A percentile compares a stretch with the other conserved stretches of the same genome.
Evolutionary conservation across 2,113 vertebrate species (phyloP).

Genomic region (Hypomesus transpacificus): DNA sequence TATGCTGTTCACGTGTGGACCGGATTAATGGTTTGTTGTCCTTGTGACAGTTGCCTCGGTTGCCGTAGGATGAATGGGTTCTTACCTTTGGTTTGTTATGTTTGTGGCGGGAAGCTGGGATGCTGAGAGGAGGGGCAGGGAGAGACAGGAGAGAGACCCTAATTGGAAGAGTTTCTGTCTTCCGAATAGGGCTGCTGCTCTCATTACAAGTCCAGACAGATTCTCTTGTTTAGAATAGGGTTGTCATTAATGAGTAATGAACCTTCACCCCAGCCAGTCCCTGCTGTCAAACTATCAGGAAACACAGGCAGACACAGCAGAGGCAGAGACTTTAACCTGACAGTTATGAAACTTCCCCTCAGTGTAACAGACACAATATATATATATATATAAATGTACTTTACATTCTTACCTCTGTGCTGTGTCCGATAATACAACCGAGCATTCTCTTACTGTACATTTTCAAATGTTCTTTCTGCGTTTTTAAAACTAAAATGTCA

Average conservation of each 20-base stretch:
- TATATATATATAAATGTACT: too few relatives aligned
- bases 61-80: constrained; percentile 55
- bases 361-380: not conserved
- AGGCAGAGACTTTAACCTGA: constrained; percentile 7
- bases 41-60: constrained; percentile 39
- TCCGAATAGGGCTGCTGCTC: constrained; percentile 37
- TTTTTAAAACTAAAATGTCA: too few relatives aligned
- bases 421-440: too few relatives aligned
- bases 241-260: constrained; percentile 56
- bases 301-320: constrained; percentile 5
- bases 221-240: constrained; percentile 34
- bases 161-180: constrained; percentile 37
- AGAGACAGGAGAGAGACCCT: constrained; percentile 41
- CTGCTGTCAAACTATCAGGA: constrained; percentile 5
- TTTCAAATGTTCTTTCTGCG: too few relatives aligned
- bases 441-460: not conserved
- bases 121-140: not conserved
- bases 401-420: too few relatives aligned
- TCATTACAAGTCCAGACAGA: constrained; percentile 57
- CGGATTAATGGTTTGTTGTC: constrained; percentile 53
- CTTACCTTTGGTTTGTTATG: constrained; percentile 23
- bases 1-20: constrained; percentile 31
- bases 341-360: not conserved
- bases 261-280: constrained; percentile 34
- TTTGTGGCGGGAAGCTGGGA: not conserved